Evolutionary conservation across 2,113 vertebrate species (phyloP).

Genomic region (Copsychus sechellarum): DNA sequence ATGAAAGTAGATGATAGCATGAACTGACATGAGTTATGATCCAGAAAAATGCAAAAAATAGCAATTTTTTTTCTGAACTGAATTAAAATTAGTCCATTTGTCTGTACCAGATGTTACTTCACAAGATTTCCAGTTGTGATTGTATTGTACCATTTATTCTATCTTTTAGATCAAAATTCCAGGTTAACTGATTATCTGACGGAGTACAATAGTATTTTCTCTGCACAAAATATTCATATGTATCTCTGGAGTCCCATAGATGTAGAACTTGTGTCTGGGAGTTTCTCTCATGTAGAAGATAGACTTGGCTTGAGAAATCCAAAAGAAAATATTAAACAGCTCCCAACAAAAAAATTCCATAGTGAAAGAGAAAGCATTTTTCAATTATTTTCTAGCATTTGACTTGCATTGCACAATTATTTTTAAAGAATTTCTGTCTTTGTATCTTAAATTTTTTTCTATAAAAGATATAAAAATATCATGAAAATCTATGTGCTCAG

Average conservation of each 20-base stretch:
- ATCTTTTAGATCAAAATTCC: not conserved
- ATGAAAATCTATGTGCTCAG: not conserved
- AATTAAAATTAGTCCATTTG: not conserved
- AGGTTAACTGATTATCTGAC: not conserved
- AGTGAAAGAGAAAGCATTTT: not conserved
- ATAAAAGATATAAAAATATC: not conserved
- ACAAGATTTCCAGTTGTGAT: not conserved
- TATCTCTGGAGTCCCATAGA: not conserved
- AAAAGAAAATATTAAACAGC: not conserved
- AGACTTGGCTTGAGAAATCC: not conserved
- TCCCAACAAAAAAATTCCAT: not conserved
- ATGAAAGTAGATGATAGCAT: not conserved
- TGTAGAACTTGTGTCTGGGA: not conserved
- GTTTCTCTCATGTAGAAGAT: not conserved
- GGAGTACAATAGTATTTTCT: not conserved
- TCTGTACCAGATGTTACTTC: not conserved
- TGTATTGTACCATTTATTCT: not conserved
- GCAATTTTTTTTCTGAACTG: not conserved
- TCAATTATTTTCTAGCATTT: not conserved
- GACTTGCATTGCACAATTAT: not conserved
- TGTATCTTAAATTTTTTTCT: not conserved
- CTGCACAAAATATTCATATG: not conserved
- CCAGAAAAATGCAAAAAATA: not conserved
- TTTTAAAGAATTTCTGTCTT: not conserved
- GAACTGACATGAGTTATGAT: not conserved